Evolutionary conservation across 2,113 vertebrate species (phyloP).

Genomic region (Heteronetta atricapilla): DNA sequence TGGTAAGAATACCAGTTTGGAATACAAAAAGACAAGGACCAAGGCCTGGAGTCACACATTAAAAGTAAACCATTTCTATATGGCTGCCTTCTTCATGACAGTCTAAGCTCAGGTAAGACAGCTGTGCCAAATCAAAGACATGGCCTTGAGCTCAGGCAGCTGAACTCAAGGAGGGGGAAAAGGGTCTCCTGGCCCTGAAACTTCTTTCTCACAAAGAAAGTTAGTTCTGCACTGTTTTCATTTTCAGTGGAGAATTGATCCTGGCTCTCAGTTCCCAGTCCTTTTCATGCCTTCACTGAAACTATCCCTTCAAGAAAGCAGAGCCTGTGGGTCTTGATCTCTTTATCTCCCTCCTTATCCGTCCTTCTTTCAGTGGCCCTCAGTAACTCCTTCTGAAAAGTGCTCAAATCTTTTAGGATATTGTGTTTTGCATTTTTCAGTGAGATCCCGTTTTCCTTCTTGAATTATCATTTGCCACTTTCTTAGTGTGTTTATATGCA

Average conservation of each 20-base stretch:
- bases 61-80: not conserved
- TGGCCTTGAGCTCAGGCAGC: not conserved
- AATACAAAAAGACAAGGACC: not conserved
- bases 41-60: not conserved
- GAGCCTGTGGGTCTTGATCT: not conserved
- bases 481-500: not conserved
- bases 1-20: not conserved
- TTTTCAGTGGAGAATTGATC: not conserved
- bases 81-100: not conserved
- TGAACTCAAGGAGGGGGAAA: not conserved
- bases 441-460: not conserved
- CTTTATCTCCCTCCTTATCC: not conserved
- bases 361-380: not conserved
- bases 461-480: not conserved
- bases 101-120: not conserved
- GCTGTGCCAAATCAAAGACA: not conserved
- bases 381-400: not conserved
- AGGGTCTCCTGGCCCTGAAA: not conserved
- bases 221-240: not conserved
- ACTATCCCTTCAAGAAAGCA: not conserved
- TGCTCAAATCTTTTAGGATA: not conserved
- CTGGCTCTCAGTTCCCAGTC: not conserved
- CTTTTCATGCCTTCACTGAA: not conserved
- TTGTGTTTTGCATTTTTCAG: not conserved
- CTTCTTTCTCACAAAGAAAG: not conserved